phyloP scores from a whole-genome alignment of 2,113 vertebrate genomes.

The Lipotes vexillifer region DNA sequence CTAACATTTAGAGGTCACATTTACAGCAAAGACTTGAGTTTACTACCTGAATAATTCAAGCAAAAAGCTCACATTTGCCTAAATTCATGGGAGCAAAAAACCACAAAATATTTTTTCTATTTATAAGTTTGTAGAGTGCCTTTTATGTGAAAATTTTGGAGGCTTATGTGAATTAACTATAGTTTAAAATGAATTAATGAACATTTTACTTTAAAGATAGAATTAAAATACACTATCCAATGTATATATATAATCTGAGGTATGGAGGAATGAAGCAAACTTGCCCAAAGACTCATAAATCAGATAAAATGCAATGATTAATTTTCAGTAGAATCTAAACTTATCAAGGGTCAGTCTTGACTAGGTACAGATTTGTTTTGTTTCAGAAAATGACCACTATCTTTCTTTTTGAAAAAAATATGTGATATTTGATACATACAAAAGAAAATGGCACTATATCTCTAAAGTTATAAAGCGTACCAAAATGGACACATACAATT shows the following conservation, averaged over 20 bases:
- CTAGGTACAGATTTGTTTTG: background rate
- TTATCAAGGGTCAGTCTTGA: background rate
- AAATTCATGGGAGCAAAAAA: constrained; percentile 1
- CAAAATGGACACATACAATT: background rate
- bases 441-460: background rate
- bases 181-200: background rate
- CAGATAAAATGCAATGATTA: background rate
- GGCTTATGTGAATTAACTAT: background rate
- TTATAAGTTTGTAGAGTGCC: background rate
- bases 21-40: background rate
- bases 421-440: background rate
- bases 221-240: background rate
- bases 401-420: background rate
- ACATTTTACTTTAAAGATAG: background rate
- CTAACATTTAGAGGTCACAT: background rate
- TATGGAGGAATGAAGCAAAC: background rate
- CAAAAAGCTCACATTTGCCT: background rate
- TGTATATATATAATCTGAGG: background rate
- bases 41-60: background rate
- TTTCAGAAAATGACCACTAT: background rate
- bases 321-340: constrained; percentile 5
- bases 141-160: background rate
- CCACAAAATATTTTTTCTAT: constrained; percentile 6
- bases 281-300: background rate
- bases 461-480: background rate